These are phyloP conservation scores for Platysternon megacephalum DNA, from an alignment of 2,113 vertebrate genomes.

Conservation along the genomic window DNA sequence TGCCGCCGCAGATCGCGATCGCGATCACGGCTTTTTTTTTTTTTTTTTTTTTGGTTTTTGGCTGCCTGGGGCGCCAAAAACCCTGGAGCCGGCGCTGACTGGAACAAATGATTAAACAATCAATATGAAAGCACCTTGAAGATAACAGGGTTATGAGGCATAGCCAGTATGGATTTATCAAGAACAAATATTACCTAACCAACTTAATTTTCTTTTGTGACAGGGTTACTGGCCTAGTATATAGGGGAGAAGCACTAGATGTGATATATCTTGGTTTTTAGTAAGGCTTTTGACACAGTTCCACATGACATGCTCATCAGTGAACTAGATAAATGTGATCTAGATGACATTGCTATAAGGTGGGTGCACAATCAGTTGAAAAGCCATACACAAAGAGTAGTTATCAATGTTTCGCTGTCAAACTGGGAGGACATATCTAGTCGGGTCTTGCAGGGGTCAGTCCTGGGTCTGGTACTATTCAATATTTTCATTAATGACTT, in stretches of 20 bases:
- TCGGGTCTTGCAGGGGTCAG: neutral
- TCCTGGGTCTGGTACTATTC: neutral
- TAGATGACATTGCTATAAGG: neutral
- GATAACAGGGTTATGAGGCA: neutral
- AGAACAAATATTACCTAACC: neutral
- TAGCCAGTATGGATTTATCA: neutral
- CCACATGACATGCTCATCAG: neutral
- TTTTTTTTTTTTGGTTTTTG: too few relatives aligned
- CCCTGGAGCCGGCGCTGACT: too few relatives aligned
- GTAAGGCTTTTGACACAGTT: neutral
- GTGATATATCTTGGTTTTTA: neutral
- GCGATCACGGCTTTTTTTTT: too few relatives aligned
- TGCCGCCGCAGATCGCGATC: too few relatives aligned
- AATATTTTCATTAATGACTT: neutral
- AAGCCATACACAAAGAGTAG: neutral
- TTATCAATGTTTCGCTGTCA: neutral
- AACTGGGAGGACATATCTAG: neutral
- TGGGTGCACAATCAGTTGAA: neutral
- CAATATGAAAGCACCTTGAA: neutral
- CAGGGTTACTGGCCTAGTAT: neutral
- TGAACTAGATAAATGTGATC: neutral
- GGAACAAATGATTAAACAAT: neutral
- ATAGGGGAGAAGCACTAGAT: neutral
- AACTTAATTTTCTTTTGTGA: neutral
- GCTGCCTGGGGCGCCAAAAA: too few relatives aligned